A percentile compares a stretch with the other conserved stretches of the same genome.
Conservation (phyloP, 2,797 vertebrate species). For the Platalea minor region DNA sequence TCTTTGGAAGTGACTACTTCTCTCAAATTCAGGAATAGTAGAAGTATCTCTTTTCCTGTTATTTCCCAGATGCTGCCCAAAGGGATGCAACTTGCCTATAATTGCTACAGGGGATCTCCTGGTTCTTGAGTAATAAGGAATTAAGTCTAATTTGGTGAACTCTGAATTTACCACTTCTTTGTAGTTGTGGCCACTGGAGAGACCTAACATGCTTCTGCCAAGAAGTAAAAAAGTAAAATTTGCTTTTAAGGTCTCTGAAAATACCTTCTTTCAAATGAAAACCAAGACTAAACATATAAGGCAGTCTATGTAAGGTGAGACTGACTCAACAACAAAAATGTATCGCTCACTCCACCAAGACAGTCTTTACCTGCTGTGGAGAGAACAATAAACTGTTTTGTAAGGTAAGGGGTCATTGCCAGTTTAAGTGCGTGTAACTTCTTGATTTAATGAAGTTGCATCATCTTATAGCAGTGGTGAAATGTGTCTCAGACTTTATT, state of each 20-base stretch:
- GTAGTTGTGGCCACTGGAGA: conserved; percentile 7
- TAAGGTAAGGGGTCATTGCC: conserved; percentile 61
- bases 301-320: conserved; percentile 29
- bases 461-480: conserved; percentile 39
- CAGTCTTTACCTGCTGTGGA: conserved; percentile 44
- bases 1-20: background rate
- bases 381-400: conserved; percentile 65
- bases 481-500: conserved; percentile 36
- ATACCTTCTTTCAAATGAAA: conserved; percentile 6
- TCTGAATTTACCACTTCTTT: conserved; percentile 44
- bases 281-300: conserved; percentile 8
- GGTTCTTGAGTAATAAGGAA: conserved; percentile 25
- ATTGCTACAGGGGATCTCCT: conserved; percentile 5
- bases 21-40: background rate
- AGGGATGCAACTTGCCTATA: conserved; percentile 24
- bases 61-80: background rate
- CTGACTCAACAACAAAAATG: conserved; percentile 52
- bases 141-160: conserved; percentile 43
- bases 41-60: conserved; percentile 21
- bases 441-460: conserved; percentile 65
- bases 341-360: conserved; percentile 1
- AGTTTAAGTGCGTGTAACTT: conserved; percentile 58
- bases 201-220: background rate
- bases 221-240: background rate
- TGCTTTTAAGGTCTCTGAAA: conserved; percentile 31